Evolutionary conservation across 2,888 invertebrate genomes (phyloP), one percentile per base, ranked within the genome.

Genomic region (Mythimna pallens): DNA sequence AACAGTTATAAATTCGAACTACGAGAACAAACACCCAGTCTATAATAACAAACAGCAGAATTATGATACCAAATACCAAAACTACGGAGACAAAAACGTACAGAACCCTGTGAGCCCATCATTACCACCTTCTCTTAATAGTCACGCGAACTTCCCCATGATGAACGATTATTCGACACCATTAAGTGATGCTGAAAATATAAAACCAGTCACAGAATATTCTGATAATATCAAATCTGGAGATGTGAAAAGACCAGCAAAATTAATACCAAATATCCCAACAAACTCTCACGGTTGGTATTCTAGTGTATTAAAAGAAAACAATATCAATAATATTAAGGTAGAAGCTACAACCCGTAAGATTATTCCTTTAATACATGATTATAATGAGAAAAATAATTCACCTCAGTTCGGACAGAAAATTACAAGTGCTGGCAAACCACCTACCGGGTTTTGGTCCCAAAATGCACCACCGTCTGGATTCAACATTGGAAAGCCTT

Each of bases 141-240:
- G 96, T 85, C 96, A 96, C 78, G 96, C 96, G 0, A 96, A 96
- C 86, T 96, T 96, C 89, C 96, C 96, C 3, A 94, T 95, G 93
- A 90, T 92, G 22, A 94, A 94, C 81, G 95, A 95, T 54, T 80
- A 89, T 66, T 83, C 76, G 3, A 76, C 87, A 43, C 77, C 86
- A 17, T 68, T 80, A 59, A 88, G 77, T 73, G 81, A 50, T 63
- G 78, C 84, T 12, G 67, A 77, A 30, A 76, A 88, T 59, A 71
- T 90, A 0, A 92, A 92, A 83, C 92, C 91, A 50, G 91, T 92
- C 0, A 91, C 89, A 40, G 93, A 93, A 86, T 86, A 89, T 77
- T 70, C 86, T 20, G 87, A 91, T 75, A 90, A 91, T 20, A 79
- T 86, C 20, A 90, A 91, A 74, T 74, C 82, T 52, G 84, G 67